These are phyloP conservation scores for Bombus huntii DNA, from an alignment of 1,140 invertebrate species.

Conservation along the genomic window DNA sequence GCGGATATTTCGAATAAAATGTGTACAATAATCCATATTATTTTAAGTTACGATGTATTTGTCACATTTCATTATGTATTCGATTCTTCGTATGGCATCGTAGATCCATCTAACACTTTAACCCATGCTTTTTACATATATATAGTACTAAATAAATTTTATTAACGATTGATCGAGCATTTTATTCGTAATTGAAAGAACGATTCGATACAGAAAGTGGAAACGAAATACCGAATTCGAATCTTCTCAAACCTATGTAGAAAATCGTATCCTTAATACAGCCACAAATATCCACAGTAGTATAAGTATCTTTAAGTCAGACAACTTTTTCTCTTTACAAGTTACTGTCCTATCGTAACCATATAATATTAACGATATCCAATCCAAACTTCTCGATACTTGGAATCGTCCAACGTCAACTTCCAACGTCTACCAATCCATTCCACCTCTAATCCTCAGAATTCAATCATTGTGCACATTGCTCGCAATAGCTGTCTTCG, in stretches of 20 bases:
- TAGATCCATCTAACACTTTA: too few relatives aligned
- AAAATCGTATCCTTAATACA: background rate
- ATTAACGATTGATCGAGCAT: background rate
- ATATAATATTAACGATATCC: background rate
- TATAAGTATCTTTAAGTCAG: background rate
- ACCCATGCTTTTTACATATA: background rate
- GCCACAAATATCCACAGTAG: background rate
- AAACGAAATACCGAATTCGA: background rate
- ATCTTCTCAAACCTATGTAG: background rate
- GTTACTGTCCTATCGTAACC: background rate
- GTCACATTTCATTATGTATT: too few relatives aligned
- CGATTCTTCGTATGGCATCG: too few relatives aligned
- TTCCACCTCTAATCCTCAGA: background rate
- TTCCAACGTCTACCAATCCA: background rate
- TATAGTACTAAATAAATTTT: rapidly evolving
- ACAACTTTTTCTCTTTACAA: background rate
- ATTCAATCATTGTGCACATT: background rate
- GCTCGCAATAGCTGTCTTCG: background rate
- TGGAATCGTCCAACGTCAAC: background rate
- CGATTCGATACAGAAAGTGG: background rate
- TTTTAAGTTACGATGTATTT: too few relatives aligned
- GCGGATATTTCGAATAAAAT: background rate
- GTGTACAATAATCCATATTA: background rate
- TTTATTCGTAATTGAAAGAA: background rate
- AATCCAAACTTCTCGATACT: background rate